Percentiles rank a stretch among this genome's conserved stretches.
These are phyloP conservation scores for Bergia puertoricense DNA, from an alignment of 92 coral and sea anemone species.

Conservation along the genomic window DNA sequence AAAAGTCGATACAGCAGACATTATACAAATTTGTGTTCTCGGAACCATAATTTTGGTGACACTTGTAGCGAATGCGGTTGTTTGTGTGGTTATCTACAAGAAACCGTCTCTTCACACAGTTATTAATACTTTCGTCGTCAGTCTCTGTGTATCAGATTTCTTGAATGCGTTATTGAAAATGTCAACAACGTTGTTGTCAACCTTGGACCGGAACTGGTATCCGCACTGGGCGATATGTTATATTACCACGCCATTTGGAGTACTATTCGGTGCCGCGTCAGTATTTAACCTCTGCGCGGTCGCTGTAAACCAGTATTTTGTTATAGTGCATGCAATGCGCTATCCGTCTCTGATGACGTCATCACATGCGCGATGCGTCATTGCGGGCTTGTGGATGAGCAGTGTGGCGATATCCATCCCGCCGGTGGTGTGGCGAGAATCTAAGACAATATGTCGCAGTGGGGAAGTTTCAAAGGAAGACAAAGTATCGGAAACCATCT, in stretches of 20 bases:
- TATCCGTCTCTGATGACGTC: slow-evolving; percentile 84
- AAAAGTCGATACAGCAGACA: background rate
- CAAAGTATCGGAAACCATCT: slow-evolving; percentile 74
- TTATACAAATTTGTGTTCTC: slow-evolving; percentile 1
- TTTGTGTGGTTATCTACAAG: slow-evolving; percentile 76
- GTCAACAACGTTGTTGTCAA: slow-evolving; percentile 80
- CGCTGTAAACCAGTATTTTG: slow-evolving; percentile 85
- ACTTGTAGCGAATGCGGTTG: slow-evolving; percentile 64
- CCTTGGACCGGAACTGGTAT: slow-evolving; percentile 84
- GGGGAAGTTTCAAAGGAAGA: slow-evolving; percentile 82
- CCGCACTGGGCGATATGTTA: slow-evolving; percentile 89
- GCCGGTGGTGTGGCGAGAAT: slow-evolving; percentile 86
- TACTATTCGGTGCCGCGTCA: slow-evolving; percentile 94
- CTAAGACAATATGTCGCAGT: slow-evolving; percentile 83
- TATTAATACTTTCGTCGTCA: slow-evolving; percentile 81
- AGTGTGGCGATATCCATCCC: slow-evolving; percentile 84
- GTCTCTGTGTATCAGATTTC: slow-evolving; percentile 85
- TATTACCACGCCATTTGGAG: slow-evolving; percentile 94
- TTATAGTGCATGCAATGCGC: slow-evolving; percentile 80
- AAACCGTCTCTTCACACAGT: slow-evolving; percentile 71
- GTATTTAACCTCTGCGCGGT: slow-evolving; percentile 95
- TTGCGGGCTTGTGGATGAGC: slow-evolving; percentile 82
- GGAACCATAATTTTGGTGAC: slow-evolving; percentile 59
- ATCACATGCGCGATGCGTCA: slow-evolving; percentile 72
- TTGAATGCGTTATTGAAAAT: slow-evolving; percentile 86